Evolutionary conservation across 2,797 vertebrate genomes (phyloP).

Genomic region (Paramormyrops hopkinsi): DNA sequence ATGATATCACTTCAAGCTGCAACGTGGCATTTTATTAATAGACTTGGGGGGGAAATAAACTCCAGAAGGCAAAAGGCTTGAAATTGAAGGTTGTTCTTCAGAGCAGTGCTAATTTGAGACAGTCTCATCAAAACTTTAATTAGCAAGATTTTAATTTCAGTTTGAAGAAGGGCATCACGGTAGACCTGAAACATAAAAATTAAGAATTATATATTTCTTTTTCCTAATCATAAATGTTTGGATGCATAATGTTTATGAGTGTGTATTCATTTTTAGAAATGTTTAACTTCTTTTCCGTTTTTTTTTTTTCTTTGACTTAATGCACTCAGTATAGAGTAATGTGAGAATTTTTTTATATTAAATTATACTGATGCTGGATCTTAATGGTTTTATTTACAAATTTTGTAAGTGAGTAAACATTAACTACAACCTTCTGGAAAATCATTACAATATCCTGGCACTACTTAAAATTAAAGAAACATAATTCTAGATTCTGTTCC

Average conservation of each 20-base stretch:
- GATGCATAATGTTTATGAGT: conserved; percentile 2
- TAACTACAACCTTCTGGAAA: not conserved
- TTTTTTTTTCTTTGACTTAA: not conserved
- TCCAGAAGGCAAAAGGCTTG: conserved; percentile 10
- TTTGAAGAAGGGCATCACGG: not conserved
- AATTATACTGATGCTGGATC: not conserved
- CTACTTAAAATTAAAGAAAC: not conserved
- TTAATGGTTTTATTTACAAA: not conserved
- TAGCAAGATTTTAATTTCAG: not conserved
- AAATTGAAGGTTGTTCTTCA: not conserved
- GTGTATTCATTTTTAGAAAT: not conserved
- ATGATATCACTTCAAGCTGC: not conserved
- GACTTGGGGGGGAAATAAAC: conserved; percentile 5
- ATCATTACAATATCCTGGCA: not conserved
- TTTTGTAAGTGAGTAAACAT: not conserved
- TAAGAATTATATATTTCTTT: not conserved
- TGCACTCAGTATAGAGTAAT: not conserved
- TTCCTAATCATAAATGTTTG: not conserved
- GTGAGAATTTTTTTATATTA: not conserved
- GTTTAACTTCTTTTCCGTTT: not conserved
- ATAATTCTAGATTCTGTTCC: not conserved
- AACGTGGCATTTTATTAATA: conserved; percentile 10
- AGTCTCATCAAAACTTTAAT: conserved; percentile 12
- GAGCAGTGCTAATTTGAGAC: not conserved
- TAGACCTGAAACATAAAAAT: not conserved